Conservation (phyloP, 2,113 vertebrate genomes). For the Kryptolebias marmoratus region DNA sequence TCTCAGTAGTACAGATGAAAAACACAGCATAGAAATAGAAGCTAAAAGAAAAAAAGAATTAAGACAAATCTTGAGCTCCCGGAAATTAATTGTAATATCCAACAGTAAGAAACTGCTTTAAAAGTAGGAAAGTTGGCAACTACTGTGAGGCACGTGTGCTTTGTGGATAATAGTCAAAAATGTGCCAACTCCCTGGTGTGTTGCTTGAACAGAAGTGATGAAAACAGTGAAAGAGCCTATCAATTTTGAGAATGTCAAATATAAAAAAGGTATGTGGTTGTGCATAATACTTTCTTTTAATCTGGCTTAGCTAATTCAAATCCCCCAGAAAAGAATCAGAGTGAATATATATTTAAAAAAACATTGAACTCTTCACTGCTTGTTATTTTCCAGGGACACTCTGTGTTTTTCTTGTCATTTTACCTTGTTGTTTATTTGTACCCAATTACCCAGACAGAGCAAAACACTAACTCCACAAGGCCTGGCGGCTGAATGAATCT, state of each 20-base stretch:
- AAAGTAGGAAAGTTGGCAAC: background rate
- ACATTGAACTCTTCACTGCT: background rate
- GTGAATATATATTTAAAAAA: background rate
- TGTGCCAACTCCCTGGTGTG: background rate
- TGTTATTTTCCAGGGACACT: background rate
- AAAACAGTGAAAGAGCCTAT: background rate
- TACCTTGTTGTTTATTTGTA: slow-evolving; percentile 1
- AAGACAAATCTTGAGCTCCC: background rate
- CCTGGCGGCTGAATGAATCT: slow-evolving; percentile 11
- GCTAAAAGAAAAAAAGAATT: background rate
- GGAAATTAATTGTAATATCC: background rate
- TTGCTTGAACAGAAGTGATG: background rate
- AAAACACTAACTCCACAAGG: background rate
- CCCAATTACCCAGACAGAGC: slow-evolving; percentile 1
- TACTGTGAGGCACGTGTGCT: background rate
- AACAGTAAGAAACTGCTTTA: background rate
- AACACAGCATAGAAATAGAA: background rate
- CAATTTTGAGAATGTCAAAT: slow-evolving; percentile 8
- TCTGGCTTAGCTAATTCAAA: background rate
- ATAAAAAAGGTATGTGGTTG: background rate
- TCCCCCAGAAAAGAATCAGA: background rate
- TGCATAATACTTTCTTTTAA: background rate
- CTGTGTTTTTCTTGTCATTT: background rate
- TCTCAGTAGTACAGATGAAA: background rate
- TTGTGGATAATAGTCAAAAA: slow-evolving; percentile 10